A percentile compares a stretch with the other conserved stretches of the same genome.
Conservation (phyloP, 53 echinoderm and acorn worm species). For the Crossaster papposus region DNA sequence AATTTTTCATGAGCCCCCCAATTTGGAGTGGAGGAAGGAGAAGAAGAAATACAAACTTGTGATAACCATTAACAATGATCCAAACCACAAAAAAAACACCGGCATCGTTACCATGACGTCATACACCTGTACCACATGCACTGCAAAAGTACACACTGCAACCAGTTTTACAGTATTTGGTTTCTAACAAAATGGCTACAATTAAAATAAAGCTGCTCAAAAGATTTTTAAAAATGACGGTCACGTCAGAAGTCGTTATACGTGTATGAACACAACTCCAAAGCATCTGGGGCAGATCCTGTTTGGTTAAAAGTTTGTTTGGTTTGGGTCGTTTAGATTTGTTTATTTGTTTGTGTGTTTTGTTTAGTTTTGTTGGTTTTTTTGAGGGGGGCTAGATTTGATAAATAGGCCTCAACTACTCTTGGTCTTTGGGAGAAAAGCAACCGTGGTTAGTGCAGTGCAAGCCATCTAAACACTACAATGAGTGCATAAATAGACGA, state of each 20-base stretch:
- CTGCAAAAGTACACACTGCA: conserved; percentile 50
- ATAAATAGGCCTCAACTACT: background rate
- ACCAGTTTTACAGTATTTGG: conserved; percentile 38
- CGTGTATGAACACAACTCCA: conserved; percentile 1
- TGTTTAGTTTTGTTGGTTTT: background rate
- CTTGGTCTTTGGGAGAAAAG: conserved; percentile 22
- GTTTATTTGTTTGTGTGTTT: background rate
- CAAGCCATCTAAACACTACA: conserved; percentile 46
- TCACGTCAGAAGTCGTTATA: background rate
- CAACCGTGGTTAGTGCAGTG: conserved; percentile 59
- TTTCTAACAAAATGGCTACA: conserved; percentile 12
- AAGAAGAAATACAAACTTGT: background rate
- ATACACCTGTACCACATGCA: conserved; percentile 45
- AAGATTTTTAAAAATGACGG: conserved; percentile 20
- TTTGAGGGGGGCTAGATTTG: background rate
- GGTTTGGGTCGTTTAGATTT: no score
- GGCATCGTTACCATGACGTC: conserved; percentile 31
- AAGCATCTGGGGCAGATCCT: background rate
- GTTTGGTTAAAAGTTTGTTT: background rate
- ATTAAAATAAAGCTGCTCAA: background rate
- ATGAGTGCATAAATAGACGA: conserved; percentile 54
- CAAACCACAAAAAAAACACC: conserved; percentile 10
- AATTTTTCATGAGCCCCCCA: background rate
- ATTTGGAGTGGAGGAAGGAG: background rate
- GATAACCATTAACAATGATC: background rate